A percentile compares a stretch with the other conserved stretches of the same genome.
These are phyloP conservation scores for Chromobotia macracanthus DNA, from an alignment of 2,797 vertebrate species.

Conservation along the genomic window DNA sequence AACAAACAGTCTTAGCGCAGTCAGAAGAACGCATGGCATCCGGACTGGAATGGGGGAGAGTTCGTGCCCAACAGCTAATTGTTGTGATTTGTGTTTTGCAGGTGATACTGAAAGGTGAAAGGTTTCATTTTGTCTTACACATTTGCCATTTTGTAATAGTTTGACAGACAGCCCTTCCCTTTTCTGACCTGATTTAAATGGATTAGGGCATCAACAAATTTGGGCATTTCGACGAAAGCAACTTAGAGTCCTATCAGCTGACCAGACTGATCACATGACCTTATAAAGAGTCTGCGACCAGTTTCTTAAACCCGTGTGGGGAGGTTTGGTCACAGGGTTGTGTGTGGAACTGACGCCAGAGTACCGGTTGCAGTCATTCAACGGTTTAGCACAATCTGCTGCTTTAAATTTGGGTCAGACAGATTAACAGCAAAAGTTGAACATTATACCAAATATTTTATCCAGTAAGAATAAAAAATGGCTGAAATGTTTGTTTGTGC, in stretches of 20 bases:
- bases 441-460: not conserved
- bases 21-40: not conserved
- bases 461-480: not conserved
- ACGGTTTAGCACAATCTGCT: slow-evolving; percentile 19
- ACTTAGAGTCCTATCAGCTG: slow-evolving; percentile 30
- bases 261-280: slow-evolving; percentile 33
- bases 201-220: slow-evolving; percentile 26
- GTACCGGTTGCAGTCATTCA: slow-evolving; percentile 29
- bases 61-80: not conserved
- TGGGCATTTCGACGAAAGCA: slow-evolving; percentile 18
- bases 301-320: slow-evolving; percentile 18
- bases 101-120: not conserved
- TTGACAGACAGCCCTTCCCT: slow-evolving; percentile 8
- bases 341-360: not conserved
- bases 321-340: slow-evolving; percentile 18
- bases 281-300: slow-evolving; percentile 14
- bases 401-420: slow-evolving; percentile 12
- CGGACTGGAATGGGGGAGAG: not conserved
- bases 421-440: slow-evolving; percentile 19
- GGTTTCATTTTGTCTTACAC: not conserved
- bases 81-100: not conserved
- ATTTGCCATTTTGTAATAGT: slow-evolving; percentile 22
- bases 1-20: slow-evolving; percentile 10
- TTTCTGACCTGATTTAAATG: slow-evolving; percentile 2
- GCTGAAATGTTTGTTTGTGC: slow-evolving; percentile 1